phyloP scores from a whole-genome alignment of 2,888 invertebrate species.

The Stenodera caucasica region DNA sequence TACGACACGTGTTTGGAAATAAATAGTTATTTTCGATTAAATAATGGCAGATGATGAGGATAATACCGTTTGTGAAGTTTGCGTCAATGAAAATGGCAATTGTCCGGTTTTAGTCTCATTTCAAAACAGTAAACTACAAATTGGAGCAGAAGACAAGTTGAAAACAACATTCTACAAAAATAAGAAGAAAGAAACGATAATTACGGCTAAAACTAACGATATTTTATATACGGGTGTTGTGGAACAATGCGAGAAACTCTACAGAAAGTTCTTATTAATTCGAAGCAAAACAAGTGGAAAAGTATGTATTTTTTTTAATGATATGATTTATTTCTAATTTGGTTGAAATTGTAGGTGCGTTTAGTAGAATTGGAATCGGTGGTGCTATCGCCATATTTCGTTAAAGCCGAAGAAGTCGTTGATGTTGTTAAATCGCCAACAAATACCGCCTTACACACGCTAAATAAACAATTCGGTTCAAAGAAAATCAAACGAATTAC shows the following conservation, averaged over 20 bases:
- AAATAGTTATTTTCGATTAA: background rate
- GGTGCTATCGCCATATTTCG: conserved; percentile 32
- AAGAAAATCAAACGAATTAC: conserved; percentile 63
- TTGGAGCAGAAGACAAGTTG: conserved; percentile 36
- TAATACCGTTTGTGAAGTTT: background rate
- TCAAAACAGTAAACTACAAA: conserved; percentile 42
- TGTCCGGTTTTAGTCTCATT: conserved; percentile 33
- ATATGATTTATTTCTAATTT: conserved; percentile 14
- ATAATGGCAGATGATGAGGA: background rate
- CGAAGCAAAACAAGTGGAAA: conserved; percentile 43
- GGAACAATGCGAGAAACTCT: conserved; percentile 35
- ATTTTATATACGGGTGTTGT: conserved; percentile 42
- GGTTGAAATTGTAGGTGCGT: conserved; percentile 32
- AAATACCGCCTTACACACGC: conserved; percentile 42
- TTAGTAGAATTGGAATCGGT: conserved; percentile 36
- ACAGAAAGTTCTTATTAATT: conserved; percentile 44
- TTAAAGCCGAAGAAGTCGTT: conserved; percentile 23
- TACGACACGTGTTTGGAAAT: background rate
- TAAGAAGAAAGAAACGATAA: conserved; percentile 28
- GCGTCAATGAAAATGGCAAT: background rate
- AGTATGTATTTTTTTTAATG: conserved; percentile 30
- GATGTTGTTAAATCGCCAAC: conserved; percentile 22
- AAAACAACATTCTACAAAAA: conserved; percentile 36
- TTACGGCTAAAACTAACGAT: conserved; percentile 39
- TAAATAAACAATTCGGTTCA: conserved; percentile 68